Evolutionary conservation across 2,113 vertebrate species (phyloP).

Genomic region (Trogon surrucura): DNA sequence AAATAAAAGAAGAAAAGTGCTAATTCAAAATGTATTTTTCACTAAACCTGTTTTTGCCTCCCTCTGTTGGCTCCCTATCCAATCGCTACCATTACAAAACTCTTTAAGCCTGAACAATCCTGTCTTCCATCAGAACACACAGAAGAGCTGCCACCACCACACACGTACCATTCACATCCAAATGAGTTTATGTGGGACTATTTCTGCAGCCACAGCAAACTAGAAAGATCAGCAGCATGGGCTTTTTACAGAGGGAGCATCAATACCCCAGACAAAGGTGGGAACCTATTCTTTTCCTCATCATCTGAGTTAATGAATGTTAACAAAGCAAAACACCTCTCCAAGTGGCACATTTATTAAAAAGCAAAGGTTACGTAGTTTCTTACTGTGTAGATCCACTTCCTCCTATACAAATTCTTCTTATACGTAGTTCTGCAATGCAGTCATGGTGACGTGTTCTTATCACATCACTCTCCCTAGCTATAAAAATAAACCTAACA

Average conservation of each 20-base stretch:
- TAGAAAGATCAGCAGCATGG: not conserved
- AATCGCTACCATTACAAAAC: not conserved
- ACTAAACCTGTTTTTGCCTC: not conserved
- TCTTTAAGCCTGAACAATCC: not conserved
- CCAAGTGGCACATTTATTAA: not conserved
- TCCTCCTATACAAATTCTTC: not conserved
- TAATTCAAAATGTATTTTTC: not conserved
- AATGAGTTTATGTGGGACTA: not conserved
- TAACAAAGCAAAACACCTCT: not conserved
- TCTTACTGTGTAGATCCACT: not conserved
- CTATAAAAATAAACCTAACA: conserved; percentile 21
- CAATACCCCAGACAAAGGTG: not conserved
- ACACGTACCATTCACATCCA: not conserved
- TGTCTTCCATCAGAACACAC: fast-evolving
- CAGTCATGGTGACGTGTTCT: not conserved
- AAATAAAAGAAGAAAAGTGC: not conserved
- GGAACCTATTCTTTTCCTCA: not conserved
- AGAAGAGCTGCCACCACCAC: not conserved
- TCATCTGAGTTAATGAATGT: not conserved
- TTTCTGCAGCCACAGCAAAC: not conserved
- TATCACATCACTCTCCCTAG: not conserved
- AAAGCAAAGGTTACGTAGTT: not conserved
- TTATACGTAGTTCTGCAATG: conserved; percentile 15
- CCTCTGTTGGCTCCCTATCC: not conserved
- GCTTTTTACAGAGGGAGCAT: not conserved